Base-by-base conservation (phyloP, 1,140 invertebrate species). In the Drosophila simulans region DNA sequence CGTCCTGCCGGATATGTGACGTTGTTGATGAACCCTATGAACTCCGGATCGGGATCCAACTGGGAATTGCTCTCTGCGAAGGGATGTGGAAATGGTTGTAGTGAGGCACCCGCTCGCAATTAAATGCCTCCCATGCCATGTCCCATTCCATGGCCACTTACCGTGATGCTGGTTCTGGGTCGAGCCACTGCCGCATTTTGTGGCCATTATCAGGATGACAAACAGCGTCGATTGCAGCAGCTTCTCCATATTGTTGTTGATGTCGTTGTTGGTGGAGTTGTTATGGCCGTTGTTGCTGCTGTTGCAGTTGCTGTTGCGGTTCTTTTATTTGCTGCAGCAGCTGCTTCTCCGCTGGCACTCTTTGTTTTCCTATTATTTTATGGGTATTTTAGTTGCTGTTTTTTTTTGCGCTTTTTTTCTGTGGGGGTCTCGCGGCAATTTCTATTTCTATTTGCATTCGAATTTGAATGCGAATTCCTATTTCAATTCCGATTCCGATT, bases 1-100 rank as follows among this genome's bases (percentile, higher is more conserved):
- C 96, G 93, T 1, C 97, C 96, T 27, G 96, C 94, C 53, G 96
- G 95, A 72, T 97, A 97, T 34, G 97, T 97, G 56, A 97, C 95
- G 92, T 98, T 98, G 80, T 95, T 94, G 76, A 97, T 97, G 13
- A 95, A 94, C 64, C 95, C 94, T 59, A 95, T 94, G 91, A 97
- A 98, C 90, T 96, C 95, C 11, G 96, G 96, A 73, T 94, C 91
- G 51, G 91, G 86, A 85, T 92, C 91, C 59, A 92, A 73, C 54
- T 92, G 91, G 48, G 85, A 91, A 62, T 90, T 92, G 57, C 70
- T 79, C 48, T 92, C 91, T 92, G 77, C 59, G 39, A n/a, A 55
- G 5, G 54, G n/a, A 43, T 12, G 11, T 11, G 22, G 5, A 17
- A n/a, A n/a, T 11, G 59, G 39, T 51, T 63, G 63, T 73, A 66